phyloP scores from a whole-genome alignment of 2,113 vertebrate species.

The Paratilapia polleni region DNA sequence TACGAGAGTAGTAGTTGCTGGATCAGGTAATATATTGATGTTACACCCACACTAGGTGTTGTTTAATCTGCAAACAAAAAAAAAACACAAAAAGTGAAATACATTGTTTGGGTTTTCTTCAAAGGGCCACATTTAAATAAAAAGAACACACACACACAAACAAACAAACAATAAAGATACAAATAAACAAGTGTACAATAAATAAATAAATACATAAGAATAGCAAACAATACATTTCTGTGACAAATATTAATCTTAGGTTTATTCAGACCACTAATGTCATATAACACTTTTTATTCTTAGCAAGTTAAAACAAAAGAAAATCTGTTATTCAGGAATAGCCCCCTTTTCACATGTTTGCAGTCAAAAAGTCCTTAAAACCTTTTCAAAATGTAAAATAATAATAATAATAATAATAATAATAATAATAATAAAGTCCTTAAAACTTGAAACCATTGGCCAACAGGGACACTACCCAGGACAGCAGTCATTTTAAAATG shows the following conservation, averaged over 20 bases:
- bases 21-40: neutral
- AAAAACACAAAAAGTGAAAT: neutral
- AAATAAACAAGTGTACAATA: neutral
- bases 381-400: no score
- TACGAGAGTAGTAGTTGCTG: neutral
- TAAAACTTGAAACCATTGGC: no score
- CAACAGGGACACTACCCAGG: fast-evolving
- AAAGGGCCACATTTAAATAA: neutral
- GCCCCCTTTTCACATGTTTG: no score
- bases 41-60: neutral
- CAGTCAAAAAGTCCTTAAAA: neutral
- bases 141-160: neutral
- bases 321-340: no score
- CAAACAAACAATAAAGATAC: neutral
- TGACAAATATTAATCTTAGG: neutral
- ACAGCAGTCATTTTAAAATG: neutral
- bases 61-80: neutral
- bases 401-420: no score
- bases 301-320: no score
- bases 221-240: neutral
- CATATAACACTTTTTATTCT: no score
- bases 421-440: no score
- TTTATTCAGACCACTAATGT: neutral
- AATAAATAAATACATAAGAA: neutral
- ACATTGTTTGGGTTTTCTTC: neutral